phyloP scores from a whole-genome alignment of 2,888 invertebrate genomes.

The Teleiodes luculella region DNA sequence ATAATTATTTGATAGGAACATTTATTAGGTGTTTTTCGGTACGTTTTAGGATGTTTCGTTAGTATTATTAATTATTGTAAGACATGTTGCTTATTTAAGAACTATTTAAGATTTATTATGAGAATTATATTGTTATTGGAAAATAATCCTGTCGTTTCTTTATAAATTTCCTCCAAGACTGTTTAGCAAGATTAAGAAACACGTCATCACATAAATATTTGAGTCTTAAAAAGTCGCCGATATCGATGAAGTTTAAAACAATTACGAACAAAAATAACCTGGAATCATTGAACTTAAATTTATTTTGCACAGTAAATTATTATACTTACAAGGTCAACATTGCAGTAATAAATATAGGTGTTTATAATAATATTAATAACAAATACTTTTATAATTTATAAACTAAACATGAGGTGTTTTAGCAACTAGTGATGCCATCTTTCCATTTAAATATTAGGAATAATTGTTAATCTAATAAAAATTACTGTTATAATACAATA shows the following conservation, averaged over 20 bases:
- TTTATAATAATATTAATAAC: background rate
- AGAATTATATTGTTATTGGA: conserved; percentile 32
- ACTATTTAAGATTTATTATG: conserved; percentile 48
- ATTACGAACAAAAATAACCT: background rate
- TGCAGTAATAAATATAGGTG: background rate
- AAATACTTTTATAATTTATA: background rate
- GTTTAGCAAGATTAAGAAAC: too few relatives aligned
- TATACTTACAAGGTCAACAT: conserved; percentile 10
- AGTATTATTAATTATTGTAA: conserved; percentile 34
- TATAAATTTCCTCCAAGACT: too few relatives aligned
- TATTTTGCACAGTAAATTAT: conserved; percentile 11
- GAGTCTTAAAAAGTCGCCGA: too few relatives aligned
- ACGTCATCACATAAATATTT: too few relatives aligned
- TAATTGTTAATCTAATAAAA: background rate
- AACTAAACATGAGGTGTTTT: background rate
- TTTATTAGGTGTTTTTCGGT: conserved; percentile 37
- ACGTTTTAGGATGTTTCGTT: conserved; percentile 38
- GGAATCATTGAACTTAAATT: conserved; percentile 1
- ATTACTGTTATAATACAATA: too few relatives aligned
- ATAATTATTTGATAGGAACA: conserved; percentile 35
- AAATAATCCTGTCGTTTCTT: background rate
- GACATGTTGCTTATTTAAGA: conserved; percentile 54
- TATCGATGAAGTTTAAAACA: too few relatives aligned
- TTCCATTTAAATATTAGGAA: background rate
- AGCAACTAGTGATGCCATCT: background rate